Base-by-base conservation (phyloP, 2,888 invertebrate species). In the Cerastoderma edule region DNA sequence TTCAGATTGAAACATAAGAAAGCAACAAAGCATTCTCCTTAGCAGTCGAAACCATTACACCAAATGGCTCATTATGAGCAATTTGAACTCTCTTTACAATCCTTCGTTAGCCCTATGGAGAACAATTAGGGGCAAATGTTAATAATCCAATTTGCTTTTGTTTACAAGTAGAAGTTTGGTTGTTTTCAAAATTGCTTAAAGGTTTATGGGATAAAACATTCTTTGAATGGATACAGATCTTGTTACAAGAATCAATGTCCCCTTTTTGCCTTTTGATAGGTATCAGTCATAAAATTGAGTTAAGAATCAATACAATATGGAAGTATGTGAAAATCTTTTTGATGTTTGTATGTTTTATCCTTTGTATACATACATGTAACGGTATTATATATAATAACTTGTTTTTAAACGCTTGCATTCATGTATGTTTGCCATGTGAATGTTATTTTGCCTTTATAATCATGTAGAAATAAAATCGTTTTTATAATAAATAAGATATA, bases 391-490 rank as follows among this genome's bases (percentile, higher is more conserved):
- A 56, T 56, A n/a, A n/a, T 56, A 28, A 32, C 6, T 1, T n/a
- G 30, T 10, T 56, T 50, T 19, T 56, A 27, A 30, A 32, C 5
- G n/a, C 30, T 24, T 28, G n/a, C 56, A 56, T 6, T 56, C 27
- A 24, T 56, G 56, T 56, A 10, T 24, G n/a, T 56, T n/a, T n/a
- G n/a, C n/a, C n/a, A n/a, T n/a, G 28, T 56, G 32, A 32, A 56
- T 56, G 56, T 56, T 32, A 56, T 56, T 56, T 56, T 56, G 56
- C 56, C 56, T 64, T 64, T 64, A 44, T 64, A 64, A 46, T 44
- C 64, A 22, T 64, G 64, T 64, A 64, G 64, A 64, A 44, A 50
- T 50, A 28, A 28, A 46, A 64, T 16, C 44, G 46, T 64, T 64
- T 64, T 64, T 53, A n/a, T n/a, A n/a, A 32, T 30, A 56, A 56